phyloP scores from a whole-genome alignment of 2,113 vertebrate genomes.

The Romanogobio albipinnatus region DNA sequence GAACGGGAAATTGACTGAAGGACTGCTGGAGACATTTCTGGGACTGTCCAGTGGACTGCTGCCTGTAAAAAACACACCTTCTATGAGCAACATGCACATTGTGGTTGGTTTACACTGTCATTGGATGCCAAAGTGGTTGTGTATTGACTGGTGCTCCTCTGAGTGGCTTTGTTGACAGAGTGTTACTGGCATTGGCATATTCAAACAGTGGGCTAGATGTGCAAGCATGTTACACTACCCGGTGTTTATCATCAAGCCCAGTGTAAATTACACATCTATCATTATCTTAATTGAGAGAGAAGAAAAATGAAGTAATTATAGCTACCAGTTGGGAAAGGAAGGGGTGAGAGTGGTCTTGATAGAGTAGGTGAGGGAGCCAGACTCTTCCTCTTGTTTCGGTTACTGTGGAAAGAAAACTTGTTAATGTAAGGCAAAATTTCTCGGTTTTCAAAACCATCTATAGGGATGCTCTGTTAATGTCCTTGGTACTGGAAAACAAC shows the following conservation, averaged over 20 bases:
- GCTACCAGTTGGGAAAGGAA: slow-evolving; percentile 87
- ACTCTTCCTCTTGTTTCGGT: slow-evolving; percentile 89
- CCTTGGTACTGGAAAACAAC: neutral
- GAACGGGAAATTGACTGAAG: slow-evolving; percentile 88
- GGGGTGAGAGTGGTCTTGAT: slow-evolving; percentile 89
- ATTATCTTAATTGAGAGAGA: slow-evolving; percentile 3
- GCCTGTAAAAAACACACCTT: slow-evolving; percentile 67
- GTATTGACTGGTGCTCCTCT: neutral
- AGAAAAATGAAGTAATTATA: slow-evolving; percentile 35
- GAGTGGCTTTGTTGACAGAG: slow-evolving; percentile 3
- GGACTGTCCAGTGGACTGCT: slow-evolving; percentile 93
- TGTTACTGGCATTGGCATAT: neutral
- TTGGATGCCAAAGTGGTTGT: neutral
- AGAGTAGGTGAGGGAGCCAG: slow-evolving; percentile 89
- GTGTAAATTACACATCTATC: slow-evolving; percentile 15
- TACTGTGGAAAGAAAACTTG: slow-evolving; percentile 70
- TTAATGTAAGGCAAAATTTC: neutral
- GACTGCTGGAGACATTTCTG: slow-evolving; percentile 85
- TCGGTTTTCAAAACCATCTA: neutral
- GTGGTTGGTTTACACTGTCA: slow-evolving; percentile 10
- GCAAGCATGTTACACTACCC: slow-evolving; percentile 2
- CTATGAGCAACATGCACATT: slow-evolving; percentile 55
- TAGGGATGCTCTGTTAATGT: neutral
- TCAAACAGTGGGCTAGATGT: slow-evolving; percentile 4
- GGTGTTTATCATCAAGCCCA: slow-evolving; percentile 7